phyloP scores from a whole-genome alignment of 2,797 vertebrate species.

The Peromyscus melanophrys region DNA sequence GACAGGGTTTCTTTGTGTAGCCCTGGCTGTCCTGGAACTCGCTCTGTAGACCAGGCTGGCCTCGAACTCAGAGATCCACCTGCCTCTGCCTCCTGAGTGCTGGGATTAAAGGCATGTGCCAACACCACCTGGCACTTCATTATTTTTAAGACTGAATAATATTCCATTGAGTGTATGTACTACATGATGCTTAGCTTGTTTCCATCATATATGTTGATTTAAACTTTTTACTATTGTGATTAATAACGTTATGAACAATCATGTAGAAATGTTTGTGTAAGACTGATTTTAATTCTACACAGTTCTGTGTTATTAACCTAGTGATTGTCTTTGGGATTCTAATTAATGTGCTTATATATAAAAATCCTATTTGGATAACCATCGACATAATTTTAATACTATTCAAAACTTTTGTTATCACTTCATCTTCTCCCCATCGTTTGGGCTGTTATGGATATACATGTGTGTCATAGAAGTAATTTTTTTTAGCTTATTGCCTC shows the following conservation, averaged over 20 bases:
- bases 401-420: not conserved
- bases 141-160: not conserved
- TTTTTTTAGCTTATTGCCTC: not conserved
- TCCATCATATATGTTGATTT: not conserved
- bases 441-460: not conserved
- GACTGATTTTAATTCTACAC: not conserved
- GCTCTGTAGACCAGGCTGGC: not conserved
- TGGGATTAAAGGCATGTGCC: not conserved
- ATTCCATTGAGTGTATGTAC: not conserved
- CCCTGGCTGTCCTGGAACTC: not conserved
- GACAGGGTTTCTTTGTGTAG: not conserved
- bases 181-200: not conserved
- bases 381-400: not conserved
- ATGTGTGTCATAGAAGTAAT: not conserved
- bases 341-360: conserved; percentile 35
- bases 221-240: not conserved
- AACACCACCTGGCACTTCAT: not conserved
- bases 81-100: not conserved
- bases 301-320: not conserved
- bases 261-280: not conserved
- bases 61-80: not conserved
- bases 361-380: conserved; percentile 16
- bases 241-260: not conserved
- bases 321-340: conserved; percentile 7
- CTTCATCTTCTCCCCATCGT: not conserved